Evolutionary conservation across 2,888 invertebrate species (phyloP), one percentile per base, ranked within the genome.

Genomic region (Anodontia alba): DNA sequence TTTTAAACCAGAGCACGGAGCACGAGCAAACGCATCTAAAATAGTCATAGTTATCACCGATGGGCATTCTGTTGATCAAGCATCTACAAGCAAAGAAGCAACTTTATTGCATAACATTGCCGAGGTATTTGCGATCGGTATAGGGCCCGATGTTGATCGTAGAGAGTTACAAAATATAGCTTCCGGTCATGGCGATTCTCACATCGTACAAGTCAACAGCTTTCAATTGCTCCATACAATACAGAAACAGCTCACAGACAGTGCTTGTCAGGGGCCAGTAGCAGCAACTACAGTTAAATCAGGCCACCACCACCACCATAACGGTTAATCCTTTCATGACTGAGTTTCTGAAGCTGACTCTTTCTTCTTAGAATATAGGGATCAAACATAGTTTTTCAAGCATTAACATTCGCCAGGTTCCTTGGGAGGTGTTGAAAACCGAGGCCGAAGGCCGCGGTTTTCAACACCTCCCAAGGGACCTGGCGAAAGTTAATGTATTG

Each of bases 11-110:
- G 54, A 54, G 10, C 49, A 86, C 54, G 89, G 89, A 17, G 85
- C 72, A 0, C 75, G 89, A 12, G 12, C 43, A 31, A 83, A 84
- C 75, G 78, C 86, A 1, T 69, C 83, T 54, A 89, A 82, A 87
- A 92, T 78, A 71, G 88, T 82, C 0, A 87, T 90, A 42, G 84
- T 88, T 0, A 91, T 94, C 17, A 87, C 89, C 0, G 87, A 89
- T 33, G 89, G 89, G 26, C 80, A 82, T 17, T 89, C 89, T 1
- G 75, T 77, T 46, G 80, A 87, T 66, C 83, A 82, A 49, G 70
- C 74, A 20, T 71, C 62, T 0, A 89, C 89, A 15, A 70, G 72
- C 23, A 23, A 68, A 10, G 86, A 87, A 38, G 87, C 88, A 20
- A 23, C 67, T 0, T 54, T 54, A 0, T 76, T 89, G 10, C 84